A percentile compares a stretch with the other conserved stretches of the same genome.
Conservation (phyloP, 2,113 vertebrate species). For the Nibea coibor region DNA sequence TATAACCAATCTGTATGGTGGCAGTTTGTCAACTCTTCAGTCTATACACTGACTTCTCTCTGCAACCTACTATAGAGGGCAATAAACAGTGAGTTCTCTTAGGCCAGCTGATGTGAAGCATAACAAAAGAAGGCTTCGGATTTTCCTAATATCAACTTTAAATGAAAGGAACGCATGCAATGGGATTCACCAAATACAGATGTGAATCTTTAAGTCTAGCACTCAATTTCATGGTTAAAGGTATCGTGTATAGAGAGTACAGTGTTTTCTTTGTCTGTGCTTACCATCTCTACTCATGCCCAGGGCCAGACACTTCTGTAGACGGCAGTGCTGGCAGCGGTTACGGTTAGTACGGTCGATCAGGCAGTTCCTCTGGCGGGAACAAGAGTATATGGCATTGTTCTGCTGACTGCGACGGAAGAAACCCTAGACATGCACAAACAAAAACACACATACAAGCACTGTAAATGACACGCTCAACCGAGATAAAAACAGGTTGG, state of each 20-base stretch:
- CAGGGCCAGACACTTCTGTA: conserved; percentile 89
- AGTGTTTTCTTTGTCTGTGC: conserved; percentile 35
- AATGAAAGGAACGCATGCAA: conserved; percentile 8
- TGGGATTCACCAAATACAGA: not conserved
- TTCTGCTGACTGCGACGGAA: conserved; percentile 95
- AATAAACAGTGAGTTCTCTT: not conserved
- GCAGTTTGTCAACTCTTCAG: conserved; percentile 6
- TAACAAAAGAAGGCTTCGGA: conserved; percentile 13
- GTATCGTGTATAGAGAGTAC: not conserved
- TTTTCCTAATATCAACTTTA: conserved; percentile 48
- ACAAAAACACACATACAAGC: conserved; percentile 6
- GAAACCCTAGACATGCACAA: conserved; percentile 84
- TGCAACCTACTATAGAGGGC: not conserved
- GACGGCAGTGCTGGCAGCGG: conserved; percentile 91
- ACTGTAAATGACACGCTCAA: not conserved
- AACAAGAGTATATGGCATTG: conserved; percentile 94
- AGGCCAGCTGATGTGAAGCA: conserved; percentile 33
- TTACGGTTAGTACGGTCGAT: conserved; percentile 95
- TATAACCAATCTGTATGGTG: conserved; percentile 17
- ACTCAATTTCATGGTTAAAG: not conserved
- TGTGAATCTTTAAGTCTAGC: not conserved
- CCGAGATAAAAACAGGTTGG: not conserved
- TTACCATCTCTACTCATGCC: conserved; percentile 95
- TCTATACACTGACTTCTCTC: conserved; percentile 7
- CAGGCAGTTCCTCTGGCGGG: conserved; percentile 92